These are phyloP conservation scores for Capromys pilorides DNA, from an alignment of 2,797 vertebrate species.

Conservation along the genomic window DNA sequence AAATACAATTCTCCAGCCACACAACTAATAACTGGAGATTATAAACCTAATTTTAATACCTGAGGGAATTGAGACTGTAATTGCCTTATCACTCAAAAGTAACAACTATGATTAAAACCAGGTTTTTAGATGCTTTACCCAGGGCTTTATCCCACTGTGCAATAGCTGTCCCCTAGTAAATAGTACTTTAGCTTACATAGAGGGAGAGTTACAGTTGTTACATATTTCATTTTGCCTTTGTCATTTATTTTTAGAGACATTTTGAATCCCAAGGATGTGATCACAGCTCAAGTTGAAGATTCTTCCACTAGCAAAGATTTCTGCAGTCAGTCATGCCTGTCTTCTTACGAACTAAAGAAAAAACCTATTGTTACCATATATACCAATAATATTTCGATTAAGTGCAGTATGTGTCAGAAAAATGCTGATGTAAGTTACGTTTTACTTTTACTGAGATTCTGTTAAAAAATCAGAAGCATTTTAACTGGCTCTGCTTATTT, in stretches of 20 bases:
- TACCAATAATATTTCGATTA: conserved; percentile 86
- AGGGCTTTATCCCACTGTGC: conserved; percentile 4
- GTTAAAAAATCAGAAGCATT: neutral
- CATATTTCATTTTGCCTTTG: conserved; percentile 68
- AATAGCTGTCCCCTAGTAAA: conserved; percentile 50
- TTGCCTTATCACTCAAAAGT: conserved; percentile 57
- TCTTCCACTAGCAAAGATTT: conserved; percentile 92
- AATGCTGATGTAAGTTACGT: conserved; percentile 89
- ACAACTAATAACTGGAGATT: conserved; percentile 46
- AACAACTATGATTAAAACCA: conserved; percentile 33
- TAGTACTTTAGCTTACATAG: conserved; percentile 60
- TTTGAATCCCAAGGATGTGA: conserved; percentile 91
- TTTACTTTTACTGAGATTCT: conserved; percentile 25
- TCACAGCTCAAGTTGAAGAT: conserved; percentile 91
- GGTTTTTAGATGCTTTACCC: conserved; percentile 23
- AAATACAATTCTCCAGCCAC: conserved; percentile 39
- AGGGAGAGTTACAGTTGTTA: conserved; percentile 47
- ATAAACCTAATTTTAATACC: conserved; percentile 45
- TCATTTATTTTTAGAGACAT: conserved; percentile 88
- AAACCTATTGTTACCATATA: conserved; percentile 87
- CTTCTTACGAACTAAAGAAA: conserved; percentile 90
- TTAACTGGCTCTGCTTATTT: conserved; percentile 54
- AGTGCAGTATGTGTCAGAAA: conserved; percentile 94
- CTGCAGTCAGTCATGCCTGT: conserved; percentile 94
- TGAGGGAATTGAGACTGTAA: conserved; percentile 61